Percentiles rank a stretch among this genome's conserved stretches.
phyloP scores from a whole-genome alignment of 2,797 vertebrate genomes.

The Bradypodion ventrale region DNA sequence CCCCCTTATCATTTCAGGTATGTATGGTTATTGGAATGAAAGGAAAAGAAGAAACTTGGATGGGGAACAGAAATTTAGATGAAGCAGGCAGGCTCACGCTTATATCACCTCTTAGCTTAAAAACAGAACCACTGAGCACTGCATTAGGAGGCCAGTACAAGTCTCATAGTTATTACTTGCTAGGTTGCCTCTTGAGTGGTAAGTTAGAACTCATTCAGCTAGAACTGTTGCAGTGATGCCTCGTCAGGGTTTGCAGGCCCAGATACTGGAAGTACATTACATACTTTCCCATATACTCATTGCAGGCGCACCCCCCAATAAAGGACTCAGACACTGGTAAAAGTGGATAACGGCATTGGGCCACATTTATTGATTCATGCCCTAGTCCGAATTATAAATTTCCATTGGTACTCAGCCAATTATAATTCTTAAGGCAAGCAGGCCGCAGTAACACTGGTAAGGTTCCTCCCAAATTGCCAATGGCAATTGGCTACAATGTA shows the following conservation, averaged over 20 bases:
- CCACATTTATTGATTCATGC: too few relatives aligned
- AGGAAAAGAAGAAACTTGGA: conserved; percentile 5
- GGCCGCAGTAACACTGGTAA: too few relatives aligned
- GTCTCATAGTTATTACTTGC: conserved; percentile 71
- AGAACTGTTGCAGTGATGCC: conserved; percentile 61
- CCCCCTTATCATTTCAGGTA: not conserved
- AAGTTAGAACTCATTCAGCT: conserved; percentile 69
- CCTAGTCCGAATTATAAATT: too few relatives aligned
- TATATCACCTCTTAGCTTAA: conserved; percentile 45
- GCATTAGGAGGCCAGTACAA: conserved; percentile 66
- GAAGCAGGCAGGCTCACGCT: conserved; percentile 48
- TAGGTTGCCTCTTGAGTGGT: conserved; percentile 71
- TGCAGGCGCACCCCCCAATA: too few relatives aligned
- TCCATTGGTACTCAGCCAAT: too few relatives aligned
- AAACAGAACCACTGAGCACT: conserved; percentile 42
- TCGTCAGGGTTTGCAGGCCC: conserved; percentile 63
- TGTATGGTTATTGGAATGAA: conserved; percentile 5
- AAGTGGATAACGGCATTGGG: too few relatives aligned
- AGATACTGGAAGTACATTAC: conserved; percentile 63
- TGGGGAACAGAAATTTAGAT: conserved; percentile 48
- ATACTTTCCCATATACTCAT: conserved; percentile 58
- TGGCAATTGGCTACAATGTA: too few relatives aligned
- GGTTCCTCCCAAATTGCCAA: too few relatives aligned
- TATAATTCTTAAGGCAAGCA: too few relatives aligned
- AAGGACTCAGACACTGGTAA: too few relatives aligned